Conservation (phyloP, 1,140 invertebrate species). For the Hesperophylax magnus region DNA sequence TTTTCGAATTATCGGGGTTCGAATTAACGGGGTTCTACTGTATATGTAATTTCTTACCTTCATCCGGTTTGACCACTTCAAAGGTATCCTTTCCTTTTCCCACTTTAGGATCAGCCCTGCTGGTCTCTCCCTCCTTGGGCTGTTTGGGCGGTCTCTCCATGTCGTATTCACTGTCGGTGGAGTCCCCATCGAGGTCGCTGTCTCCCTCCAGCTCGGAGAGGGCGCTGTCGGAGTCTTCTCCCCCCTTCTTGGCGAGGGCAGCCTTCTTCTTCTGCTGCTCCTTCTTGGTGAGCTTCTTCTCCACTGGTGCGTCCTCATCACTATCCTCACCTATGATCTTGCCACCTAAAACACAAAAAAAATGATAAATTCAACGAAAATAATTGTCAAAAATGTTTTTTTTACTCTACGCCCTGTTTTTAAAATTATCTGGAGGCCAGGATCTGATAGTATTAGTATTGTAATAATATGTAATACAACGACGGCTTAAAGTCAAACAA, state of each 20-base stretch:
- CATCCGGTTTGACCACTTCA: constrained; percentile 77
- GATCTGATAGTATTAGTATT: too few relatives aligned
- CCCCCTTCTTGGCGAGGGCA: constrained; percentile 58
- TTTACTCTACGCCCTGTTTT: too few relatives aligned
- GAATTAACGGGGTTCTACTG: too few relatives aligned
- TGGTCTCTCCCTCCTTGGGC: constrained; percentile 58
- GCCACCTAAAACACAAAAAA: constrained; percentile 58
- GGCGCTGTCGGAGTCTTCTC: constrained; percentile 58
- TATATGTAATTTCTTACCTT: constrained; percentile 62
- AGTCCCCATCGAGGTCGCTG: constrained; percentile 66
- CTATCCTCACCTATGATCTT: constrained; percentile 69
- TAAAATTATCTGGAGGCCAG: too few relatives aligned
- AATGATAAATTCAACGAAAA: too few relatives aligned
- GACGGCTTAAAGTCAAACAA: too few relatives aligned
- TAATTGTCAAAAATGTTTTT: too few relatives aligned
- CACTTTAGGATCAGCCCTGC: constrained; percentile 61
- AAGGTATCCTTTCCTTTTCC: constrained; percentile 72
- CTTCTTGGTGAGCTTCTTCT: constrained; percentile 55
- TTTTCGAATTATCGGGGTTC: too few relatives aligned
- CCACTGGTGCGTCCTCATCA: constrained; percentile 58
- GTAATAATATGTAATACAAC: too few relatives aligned
- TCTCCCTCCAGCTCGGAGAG: constrained; percentile 60
- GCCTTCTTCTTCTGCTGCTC: constrained; percentile 59
- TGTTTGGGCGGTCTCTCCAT: constrained; percentile 63
- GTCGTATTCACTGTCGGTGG: constrained; percentile 76